These are phyloP conservation scores for Anthonomus grandis DNA, from an alignment of 1,140 invertebrate species.

Conservation along the genomic window DNA sequence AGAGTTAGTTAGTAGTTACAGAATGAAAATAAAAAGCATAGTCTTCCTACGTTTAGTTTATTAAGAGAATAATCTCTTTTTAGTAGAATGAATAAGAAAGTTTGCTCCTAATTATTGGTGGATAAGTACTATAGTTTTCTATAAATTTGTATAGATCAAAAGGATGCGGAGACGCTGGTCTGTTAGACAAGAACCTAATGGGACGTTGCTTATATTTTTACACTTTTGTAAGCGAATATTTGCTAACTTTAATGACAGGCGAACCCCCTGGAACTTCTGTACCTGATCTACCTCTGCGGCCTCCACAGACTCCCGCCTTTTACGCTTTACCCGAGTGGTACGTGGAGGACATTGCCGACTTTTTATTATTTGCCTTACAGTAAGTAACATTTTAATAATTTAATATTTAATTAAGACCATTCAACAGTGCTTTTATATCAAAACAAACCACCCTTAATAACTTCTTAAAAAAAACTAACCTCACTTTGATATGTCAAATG, in stretches of 20 bases:
- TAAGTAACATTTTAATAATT: constrained; percentile 66
- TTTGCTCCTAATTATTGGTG: no score
- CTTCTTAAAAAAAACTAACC: no score
- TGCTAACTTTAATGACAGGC: constrained; percentile 63
- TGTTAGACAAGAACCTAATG: constrained; percentile 79
- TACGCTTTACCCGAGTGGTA: constrained; percentile 93
- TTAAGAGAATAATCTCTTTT: no score
- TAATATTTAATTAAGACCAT: not conserved
- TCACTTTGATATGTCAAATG: no score
- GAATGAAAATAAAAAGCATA: no score
- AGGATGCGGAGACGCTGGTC: constrained; percentile 81
- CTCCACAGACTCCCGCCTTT: constrained; percentile 69
- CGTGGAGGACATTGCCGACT: constrained; percentile 94
- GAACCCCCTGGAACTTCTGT: constrained; percentile 42
- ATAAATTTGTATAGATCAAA: no score
- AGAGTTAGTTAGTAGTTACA: no score
- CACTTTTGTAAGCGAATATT: constrained; percentile 74
- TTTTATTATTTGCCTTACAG: constrained; percentile 89
- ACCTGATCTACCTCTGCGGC: constrained; percentile 53
- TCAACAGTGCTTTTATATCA: no score
- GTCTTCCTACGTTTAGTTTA: no score
- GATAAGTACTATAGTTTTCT: no score
- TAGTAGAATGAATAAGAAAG: no score
- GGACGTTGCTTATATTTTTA: constrained; percentile 82
- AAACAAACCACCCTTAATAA: no score